Base-by-base conservation (phyloP, 2,888 invertebrate species). In the Fragum whitleyi region DNA sequence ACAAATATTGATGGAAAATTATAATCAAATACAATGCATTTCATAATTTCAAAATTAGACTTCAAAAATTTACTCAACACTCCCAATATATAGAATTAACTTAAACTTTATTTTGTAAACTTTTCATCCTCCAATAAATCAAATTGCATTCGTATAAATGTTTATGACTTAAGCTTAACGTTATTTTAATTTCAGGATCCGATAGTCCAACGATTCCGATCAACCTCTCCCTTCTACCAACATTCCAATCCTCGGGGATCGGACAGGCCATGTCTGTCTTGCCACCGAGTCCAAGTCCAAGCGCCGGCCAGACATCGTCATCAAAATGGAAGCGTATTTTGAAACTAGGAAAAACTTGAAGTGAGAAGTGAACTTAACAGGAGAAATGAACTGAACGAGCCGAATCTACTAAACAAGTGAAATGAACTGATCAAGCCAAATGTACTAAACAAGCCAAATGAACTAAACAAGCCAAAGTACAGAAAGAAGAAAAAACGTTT, bases 291-390 rank as follows among this genome's bases (percentile, higher is more conserved):
- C 77, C 85, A 3, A 71, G 82, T 36, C 73, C 74, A 9, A 74
- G 73, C 51, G 68, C 79, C 29, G 68, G 76, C 19, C 77, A 70
- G 21, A 71, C 79, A 11, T 77, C 79, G 7, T 83, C 79, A 1
- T 79, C 79, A n/a, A 84, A 78, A 55, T 84, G 84, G 84, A 84
- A 84, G 68, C 72, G 81, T 21, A 81, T 84, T 16, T 70, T 84
- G 21, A 84, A 84, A 65, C 53, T 84, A 0, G 84, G 84, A 3
- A 84, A 84, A 55, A 72, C 59, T 14, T 71, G 71, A 71, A 53
- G 14, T 7, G 21, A 21, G 51, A 21, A 11, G 9, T 16, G 51
- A 3, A 51, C 21, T 19, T 3, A 2, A 7, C 14, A 51, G 14
- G 51, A 2, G 16, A 51, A 19, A 16, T 51, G 51, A 3, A 16